These are phyloP conservation scores for Hemaris fuciformis DNA, from an alignment of 2,888 invertebrate genomes.

Conservation along the genomic window DNA sequence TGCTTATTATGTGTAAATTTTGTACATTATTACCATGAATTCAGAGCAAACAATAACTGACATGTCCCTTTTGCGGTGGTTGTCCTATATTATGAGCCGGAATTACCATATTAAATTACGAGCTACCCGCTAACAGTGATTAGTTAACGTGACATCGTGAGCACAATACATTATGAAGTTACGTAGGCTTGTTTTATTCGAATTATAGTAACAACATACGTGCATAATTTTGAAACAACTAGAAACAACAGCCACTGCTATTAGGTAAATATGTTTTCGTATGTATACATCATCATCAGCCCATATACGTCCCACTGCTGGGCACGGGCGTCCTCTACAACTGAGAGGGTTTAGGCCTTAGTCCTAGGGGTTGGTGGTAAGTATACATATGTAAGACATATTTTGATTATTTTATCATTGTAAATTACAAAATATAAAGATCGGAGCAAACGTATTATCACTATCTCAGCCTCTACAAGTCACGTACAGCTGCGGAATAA, in stretches of 20 bases:
- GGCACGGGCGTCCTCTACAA: too few species aligned
- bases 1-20: too few species aligned
- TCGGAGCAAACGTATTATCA: background rate
- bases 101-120: slow-evolving; percentile 6
- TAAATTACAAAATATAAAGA: too few species aligned
- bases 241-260: background rate
- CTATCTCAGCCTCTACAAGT: background rate
- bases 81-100: slow-evolving; percentile 1
- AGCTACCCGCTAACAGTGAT: background rate
- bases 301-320: too few species aligned
- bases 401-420: too few species aligned
- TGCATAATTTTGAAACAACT: background rate
- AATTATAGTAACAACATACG: background rate
- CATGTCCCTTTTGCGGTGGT: background rate
- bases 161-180: slow-evolving; percentile 13
- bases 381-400: too few species aligned
- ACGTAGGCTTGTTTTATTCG: slow-evolving; percentile 1
- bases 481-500: background rate
- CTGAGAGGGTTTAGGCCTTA: too few species aligned
- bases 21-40: background rate
- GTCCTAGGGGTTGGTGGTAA: too few species aligned
- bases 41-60: background rate
- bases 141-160: slow-evolving; percentile 8
- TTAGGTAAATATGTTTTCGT: background rate
- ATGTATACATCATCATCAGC: too few species aligned